Percentiles rank a stretch among this genome's conserved stretches.
Evolutionary conservation across 1,140 invertebrate species (phyloP).

Genomic region (Hypsibius dujardini): DNA sequence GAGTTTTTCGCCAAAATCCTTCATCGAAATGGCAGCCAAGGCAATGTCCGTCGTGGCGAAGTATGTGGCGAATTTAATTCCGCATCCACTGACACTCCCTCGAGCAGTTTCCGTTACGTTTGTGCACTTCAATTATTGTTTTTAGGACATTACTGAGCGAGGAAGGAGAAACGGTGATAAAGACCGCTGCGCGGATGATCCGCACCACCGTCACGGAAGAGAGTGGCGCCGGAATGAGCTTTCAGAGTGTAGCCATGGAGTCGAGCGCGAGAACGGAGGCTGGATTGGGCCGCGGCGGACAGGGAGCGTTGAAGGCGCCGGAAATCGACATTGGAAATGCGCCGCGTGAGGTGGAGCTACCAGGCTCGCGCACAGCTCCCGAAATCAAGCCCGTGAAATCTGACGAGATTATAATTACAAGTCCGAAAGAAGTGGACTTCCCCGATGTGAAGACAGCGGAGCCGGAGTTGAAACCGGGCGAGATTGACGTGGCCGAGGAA

Average conservation of each 20-base stretch:
- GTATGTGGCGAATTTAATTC: too few species aligned
- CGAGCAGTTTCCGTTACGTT: too few species aligned
- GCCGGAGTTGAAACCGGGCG: not conserved
- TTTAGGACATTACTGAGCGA: not conserved
- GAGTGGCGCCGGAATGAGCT: not conserved
- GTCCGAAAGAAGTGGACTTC: not conserved
- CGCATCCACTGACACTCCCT: too few species aligned
- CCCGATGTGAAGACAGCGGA: not conserved
- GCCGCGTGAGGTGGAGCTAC: not conserved
- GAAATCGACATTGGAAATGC: conserved; percentile 6
- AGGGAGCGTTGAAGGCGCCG: not conserved
- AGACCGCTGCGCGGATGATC: not conserved
- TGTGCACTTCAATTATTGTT: too few species aligned
- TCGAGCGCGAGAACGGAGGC: not conserved
- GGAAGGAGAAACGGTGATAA: not conserved
- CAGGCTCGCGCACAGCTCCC: not conserved
- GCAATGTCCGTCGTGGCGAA: too few species aligned
- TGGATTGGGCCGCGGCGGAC: not conserved
- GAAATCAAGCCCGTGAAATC: not conserved
- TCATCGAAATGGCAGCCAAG: too few species aligned
- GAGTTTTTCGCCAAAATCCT: too few species aligned
- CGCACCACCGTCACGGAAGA: not conserved
- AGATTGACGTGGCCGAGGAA: not conserved
- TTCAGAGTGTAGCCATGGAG: not conserved
- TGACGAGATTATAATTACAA: not conserved